Base-by-base conservation (phyloP, 2,888 invertebrate species). In the Blomia tropicalis region DNA sequence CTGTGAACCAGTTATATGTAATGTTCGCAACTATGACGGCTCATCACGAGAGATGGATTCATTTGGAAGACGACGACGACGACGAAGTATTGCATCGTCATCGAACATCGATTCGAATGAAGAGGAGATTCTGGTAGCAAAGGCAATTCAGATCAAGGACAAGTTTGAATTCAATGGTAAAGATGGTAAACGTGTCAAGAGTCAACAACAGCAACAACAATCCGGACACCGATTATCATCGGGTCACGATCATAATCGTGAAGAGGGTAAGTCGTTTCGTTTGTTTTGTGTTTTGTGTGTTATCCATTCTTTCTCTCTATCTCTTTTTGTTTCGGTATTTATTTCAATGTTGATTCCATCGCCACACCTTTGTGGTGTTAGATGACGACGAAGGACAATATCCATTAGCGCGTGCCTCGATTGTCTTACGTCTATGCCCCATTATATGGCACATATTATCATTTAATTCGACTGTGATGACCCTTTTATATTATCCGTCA, bases 1-100 rank as follows among this genome's bases (percentile, higher is more conserved):
- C 47, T 92, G 91, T 75, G 88, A 89, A 72, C 90, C 91, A 7
- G 87, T 91, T 90, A 73, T 85, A 88, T 70, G 81, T 84, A 70
- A 82, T 83, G 70, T 87, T 87, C 70, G 17, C 2, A 56, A 43
- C 19, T 61, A 23, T 23, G 65, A 65, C 58, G 65, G 65, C 19
- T 17, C 58, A 14, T 25, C 23, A 22, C 30, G 51, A 22, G 51
- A 61, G 59, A 81, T 87, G 67, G 81, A 83, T 69, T 89, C 89
- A 47, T 87, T 82, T 75, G 90, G 90, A 66, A 82, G 83, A 70
- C 81, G 83, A 73, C 84, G 84, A 75, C 81, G 86, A 31, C 22
- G 53, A 36, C 14, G 61, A 56, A 7, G 54, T 56, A 51, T 44
- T 60, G 27, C 23, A 43, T 4, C 2, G 25, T 2, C n/a, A 7